Percentiles rank a stretch among this genome's conserved stretches.
Evolutionary conservation across 2,888 invertebrate species (phyloP).

Genomic region (Molorchus minor): DNA sequence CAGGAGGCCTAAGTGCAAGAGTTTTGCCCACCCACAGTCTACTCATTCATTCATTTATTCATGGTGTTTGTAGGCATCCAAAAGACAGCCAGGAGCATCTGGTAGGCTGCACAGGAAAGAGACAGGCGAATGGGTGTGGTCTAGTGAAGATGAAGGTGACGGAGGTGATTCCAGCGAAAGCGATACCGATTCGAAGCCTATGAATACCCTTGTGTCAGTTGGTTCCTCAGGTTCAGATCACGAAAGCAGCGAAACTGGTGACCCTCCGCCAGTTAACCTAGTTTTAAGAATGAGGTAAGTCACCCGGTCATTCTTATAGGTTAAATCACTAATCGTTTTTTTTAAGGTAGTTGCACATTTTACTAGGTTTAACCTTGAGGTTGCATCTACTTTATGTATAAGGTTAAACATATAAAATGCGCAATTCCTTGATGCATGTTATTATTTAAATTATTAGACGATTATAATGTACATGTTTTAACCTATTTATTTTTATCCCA

Average conservation of each 20-base stretch:
- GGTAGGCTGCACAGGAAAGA: conserved; percentile 90
- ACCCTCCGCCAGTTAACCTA: conserved; percentile 72
- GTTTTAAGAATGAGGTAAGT: conserved; percentile 86
- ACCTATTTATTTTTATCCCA: conserved; percentile 33
- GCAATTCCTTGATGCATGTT: too few relatives aligned
- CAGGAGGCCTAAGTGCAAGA: too few relatives aligned
- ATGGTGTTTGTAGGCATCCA: conserved; percentile 66
- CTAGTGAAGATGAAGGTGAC: conserved; percentile 85
- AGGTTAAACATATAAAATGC: too few relatives aligned
- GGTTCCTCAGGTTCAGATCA: conserved; percentile 62
- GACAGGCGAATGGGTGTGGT: conserved; percentile 99
- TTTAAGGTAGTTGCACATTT: too few relatives aligned
- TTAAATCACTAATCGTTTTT: conserved; percentile 7
- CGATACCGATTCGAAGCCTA: conserved; percentile 64
- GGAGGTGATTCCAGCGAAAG: conserved; percentile 70
- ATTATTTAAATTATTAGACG: too few relatives aligned
- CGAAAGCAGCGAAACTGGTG: conserved; percentile 59
- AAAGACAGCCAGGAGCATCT: conserved; percentile 86
- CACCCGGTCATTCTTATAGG: neutral
- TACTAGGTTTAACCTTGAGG: too few relatives aligned
- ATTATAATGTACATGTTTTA: too few relatives aligned
- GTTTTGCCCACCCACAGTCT: too few relatives aligned
- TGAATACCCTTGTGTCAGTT: conserved; percentile 61
- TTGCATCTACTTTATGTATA: too few relatives aligned
- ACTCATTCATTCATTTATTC: too few relatives aligned